Evolutionary conservation across 1,140 invertebrate genomes (phyloP).

Genomic region (Drosophila lacertosa): DNA sequence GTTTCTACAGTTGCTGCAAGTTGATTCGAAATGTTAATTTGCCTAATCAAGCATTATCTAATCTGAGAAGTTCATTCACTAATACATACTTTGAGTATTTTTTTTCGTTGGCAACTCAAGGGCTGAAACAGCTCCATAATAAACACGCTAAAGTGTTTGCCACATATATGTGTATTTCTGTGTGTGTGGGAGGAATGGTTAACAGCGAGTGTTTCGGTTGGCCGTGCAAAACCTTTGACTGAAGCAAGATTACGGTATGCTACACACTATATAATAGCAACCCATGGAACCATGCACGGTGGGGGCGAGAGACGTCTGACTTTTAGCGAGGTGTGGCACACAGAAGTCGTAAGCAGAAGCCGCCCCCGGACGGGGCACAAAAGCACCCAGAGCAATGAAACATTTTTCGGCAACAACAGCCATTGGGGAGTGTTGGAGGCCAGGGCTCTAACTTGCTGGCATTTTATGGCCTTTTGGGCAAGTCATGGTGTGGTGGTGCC

Average conservation of each 20-base stretch:
- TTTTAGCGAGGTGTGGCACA: slow-evolving; percentile 16
- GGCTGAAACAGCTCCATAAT: slow-evolving; percentile 58
- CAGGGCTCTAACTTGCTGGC: slow-evolving; percentile 74
- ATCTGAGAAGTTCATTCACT: slow-evolving; percentile 34
- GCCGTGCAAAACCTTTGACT: slow-evolving; percentile 73
- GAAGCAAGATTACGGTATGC: slow-evolving; percentile 73
- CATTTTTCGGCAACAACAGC: slow-evolving; percentile 76
- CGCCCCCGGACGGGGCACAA: background rate
- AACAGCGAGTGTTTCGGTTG: slow-evolving; percentile 41
- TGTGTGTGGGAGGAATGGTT: slow-evolving; percentile 15
- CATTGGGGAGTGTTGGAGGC: slow-evolving; percentile 38
- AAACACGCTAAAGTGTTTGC: slow-evolving; percentile 73
- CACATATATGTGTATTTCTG: slow-evolving; percentile 19
- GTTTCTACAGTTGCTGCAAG: background rate
- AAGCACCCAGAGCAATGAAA: slow-evolving; percentile 67
- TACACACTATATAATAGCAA: slow-evolving; percentile 63
- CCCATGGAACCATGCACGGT: slow-evolving; percentile 59
- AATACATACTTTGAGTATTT: slow-evolving; percentile 10
- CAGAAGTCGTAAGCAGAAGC: slow-evolving; percentile 39
- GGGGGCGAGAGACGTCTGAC: slow-evolving; percentile 12
- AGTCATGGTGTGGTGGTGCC: background rate
- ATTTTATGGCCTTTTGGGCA: slow-evolving; percentile 78
- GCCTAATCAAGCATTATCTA: slow-evolving; percentile 35
- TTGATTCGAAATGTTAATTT: slow-evolving; percentile 1
- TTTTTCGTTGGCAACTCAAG: slow-evolving; percentile 12